Evolutionary conservation across 2,888 invertebrate genomes (phyloP).

Genomic region (Hipparchia semele): DNA sequence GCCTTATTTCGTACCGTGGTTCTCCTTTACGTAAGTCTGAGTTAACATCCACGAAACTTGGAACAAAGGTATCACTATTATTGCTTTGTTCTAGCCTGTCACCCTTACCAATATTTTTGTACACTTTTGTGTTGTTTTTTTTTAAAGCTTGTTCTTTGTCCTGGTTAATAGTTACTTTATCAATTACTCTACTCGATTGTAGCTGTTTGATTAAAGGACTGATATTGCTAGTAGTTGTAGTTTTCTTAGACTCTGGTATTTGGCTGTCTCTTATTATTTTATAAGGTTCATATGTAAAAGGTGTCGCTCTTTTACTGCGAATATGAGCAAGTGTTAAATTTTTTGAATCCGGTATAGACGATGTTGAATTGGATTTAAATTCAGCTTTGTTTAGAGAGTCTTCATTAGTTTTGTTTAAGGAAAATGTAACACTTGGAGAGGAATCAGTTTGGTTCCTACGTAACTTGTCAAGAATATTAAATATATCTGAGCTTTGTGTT

Average conservation of each 20-base stretch:
- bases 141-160: slow-evolving; percentile 59
- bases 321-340: neutral
- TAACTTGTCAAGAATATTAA: slow-evolving; percentile 24
- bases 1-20: slow-evolving; percentile 70
- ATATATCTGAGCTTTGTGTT: slow-evolving; percentile 31
- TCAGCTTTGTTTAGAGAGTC: neutral
- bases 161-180: slow-evolving; percentile 56
- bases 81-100: slow-evolving; percentile 56
- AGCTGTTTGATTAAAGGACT: slow-evolving; percentile 74
- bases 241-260: slow-evolving; percentile 69
- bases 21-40: slow-evolving; percentile 67
- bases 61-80: slow-evolving; percentile 43
- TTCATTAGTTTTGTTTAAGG: neutral
- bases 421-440: neutral
- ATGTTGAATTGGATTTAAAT: neutral
- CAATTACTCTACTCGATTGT: slow-evolving; percentile 67
- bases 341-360: neutral
- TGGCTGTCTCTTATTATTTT: slow-evolving; percentile 74
- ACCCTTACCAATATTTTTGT: slow-evolving; percentile 68
- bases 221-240: slow-evolving; percentile 64
- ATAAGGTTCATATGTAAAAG: slow-evolving; percentile 76
- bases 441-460: slow-evolving; percentile 21
- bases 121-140: slow-evolving; percentile 54
- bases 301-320: slow-evolving; percentile 61
- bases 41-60: slow-evolving; percentile 63